Conservation (phyloP, 2,113 vertebrate genomes). For the Istiophorus platypterus region DNA sequence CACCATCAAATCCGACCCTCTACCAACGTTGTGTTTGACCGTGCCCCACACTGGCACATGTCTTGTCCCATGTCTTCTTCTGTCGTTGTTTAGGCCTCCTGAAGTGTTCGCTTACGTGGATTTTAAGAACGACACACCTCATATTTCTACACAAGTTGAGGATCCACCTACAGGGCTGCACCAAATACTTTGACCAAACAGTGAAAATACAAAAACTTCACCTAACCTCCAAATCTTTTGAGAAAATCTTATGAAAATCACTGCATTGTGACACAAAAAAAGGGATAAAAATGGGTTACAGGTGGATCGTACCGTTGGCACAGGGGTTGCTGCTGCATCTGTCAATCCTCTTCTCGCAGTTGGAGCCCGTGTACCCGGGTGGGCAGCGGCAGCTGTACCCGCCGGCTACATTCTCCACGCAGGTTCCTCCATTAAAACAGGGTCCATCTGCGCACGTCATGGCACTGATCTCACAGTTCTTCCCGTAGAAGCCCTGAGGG, state of each 20-base stretch:
- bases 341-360: slow-evolving; percentile 92
- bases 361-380: slow-evolving; percentile 87
- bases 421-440: slow-evolving; percentile 92
- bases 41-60: no score
- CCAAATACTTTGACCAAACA: not conserved
- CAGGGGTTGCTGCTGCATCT: slow-evolving; percentile 90
- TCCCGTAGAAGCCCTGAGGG: slow-evolving; percentile 91
- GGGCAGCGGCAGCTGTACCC: slow-evolving; percentile 89
- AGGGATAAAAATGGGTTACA: not conserved
- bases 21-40: not conserved
- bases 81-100: not conserved
- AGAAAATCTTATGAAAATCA: no score
- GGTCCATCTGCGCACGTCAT: slow-evolving; percentile 90
- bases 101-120: not conserved
- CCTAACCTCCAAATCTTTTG: not conserved
- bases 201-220: no score
- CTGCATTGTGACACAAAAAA: not conserved
- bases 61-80: not conserved
- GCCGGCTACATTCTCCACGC: slow-evolving; percentile 74
- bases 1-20: not conserved
- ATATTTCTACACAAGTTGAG: not conserved
- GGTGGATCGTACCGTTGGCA: slow-evolving; percentile 83
- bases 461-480: slow-evolving; percentile 89
- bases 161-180: not conserved
- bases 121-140: not conserved